A percentile compares a stretch with the other conserved stretches of the same genome.
These are phyloP conservation scores for Gasterosteus nipponicus DNA, from an alignment of 2,113 vertebrate species.

Conservation along the genomic window DNA sequence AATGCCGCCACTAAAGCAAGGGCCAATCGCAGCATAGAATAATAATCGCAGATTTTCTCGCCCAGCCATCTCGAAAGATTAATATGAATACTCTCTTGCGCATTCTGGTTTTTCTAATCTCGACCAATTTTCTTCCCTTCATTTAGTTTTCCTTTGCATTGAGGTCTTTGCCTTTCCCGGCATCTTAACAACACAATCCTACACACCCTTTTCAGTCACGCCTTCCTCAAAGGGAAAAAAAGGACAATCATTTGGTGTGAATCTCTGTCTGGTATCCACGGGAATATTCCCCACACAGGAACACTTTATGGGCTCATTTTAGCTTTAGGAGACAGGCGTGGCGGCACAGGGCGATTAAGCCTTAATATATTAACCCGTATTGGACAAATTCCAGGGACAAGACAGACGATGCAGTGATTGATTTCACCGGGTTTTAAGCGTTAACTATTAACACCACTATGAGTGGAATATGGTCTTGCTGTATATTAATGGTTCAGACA, in stretches of 20 bases:
- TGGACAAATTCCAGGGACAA: conserved; percentile 70
- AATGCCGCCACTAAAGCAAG: conserved; percentile 66
- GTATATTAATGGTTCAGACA: conserved; percentile 45
- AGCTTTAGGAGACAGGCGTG: conserved; percentile 42
- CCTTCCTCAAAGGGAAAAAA: background rate
- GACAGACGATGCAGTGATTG: conserved; percentile 74
- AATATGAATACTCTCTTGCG: conserved; percentile 64
- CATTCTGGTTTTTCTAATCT: conserved; percentile 54
- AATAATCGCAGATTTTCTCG: conserved; percentile 71
- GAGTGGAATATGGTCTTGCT: conserved; percentile 45
- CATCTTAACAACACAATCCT: conserved; percentile 4
- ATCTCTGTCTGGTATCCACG: conserved; percentile 61
- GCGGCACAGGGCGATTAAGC: conserved; percentile 67
- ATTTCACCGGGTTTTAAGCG: conserved; percentile 67
- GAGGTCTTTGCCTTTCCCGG: conserved; percentile 13
- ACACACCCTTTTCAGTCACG: background rate
- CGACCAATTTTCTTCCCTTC: conserved; percentile 34
- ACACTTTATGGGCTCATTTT: conserved; percentile 75
- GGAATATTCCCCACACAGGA: conserved; percentile 60
- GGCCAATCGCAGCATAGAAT: conserved; percentile 60
- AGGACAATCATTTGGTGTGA: conserved; percentile 38
- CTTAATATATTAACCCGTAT: conserved; percentile 75
- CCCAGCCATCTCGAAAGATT: conserved; percentile 64
- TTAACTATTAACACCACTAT: conserved; percentile 66
- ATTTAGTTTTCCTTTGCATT: conserved; percentile 27